phyloP scores from a whole-genome alignment of 2,888 invertebrate genomes.

The Trimorus sp. region DNA sequence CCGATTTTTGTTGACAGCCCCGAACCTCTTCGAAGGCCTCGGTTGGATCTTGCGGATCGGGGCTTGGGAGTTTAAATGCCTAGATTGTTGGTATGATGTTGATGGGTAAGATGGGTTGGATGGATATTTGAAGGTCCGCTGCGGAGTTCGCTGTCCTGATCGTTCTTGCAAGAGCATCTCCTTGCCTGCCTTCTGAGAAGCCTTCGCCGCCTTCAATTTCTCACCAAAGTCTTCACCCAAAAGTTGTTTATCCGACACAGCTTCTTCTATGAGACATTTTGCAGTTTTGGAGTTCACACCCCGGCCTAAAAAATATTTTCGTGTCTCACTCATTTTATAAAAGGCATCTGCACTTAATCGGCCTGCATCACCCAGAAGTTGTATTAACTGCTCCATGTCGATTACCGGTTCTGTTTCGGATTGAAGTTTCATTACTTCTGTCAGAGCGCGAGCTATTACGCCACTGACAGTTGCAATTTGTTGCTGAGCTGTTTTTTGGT shows the following conservation, averaged over 20 bases:
- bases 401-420: not conserved
- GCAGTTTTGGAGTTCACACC: not conserved
- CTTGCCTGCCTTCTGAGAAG: conserved; percentile 17
- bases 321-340: conserved; percentile 1
- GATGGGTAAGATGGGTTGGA: not conserved
- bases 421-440: not conserved
- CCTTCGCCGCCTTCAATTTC: conserved; percentile 5
- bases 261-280: conserved; percentile 1
- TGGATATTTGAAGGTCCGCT: not conserved
- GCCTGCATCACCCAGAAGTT: conserved; percentile 8
- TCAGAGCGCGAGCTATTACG: not conserved
- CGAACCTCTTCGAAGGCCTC: not conserved
- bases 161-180: conserved; percentile 5
- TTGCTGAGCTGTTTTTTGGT: conserved; percentile 2
- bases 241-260: not conserved
- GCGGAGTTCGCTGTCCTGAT: too few relatives aligned
- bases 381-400: not conserved
- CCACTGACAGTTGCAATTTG: not conserved
- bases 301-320: conserved; percentile 4
- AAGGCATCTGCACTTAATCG: conserved; percentile 6
- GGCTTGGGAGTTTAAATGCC: conserved; percentile 25
- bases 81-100: too few relatives aligned
- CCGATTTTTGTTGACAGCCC: not conserved
- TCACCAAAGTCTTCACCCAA: conserved; percentile 24
- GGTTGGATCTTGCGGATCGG: not conserved